phyloP scores from a whole-genome alignment of 2,888 invertebrate species.

The Amiota minor region DNA sequence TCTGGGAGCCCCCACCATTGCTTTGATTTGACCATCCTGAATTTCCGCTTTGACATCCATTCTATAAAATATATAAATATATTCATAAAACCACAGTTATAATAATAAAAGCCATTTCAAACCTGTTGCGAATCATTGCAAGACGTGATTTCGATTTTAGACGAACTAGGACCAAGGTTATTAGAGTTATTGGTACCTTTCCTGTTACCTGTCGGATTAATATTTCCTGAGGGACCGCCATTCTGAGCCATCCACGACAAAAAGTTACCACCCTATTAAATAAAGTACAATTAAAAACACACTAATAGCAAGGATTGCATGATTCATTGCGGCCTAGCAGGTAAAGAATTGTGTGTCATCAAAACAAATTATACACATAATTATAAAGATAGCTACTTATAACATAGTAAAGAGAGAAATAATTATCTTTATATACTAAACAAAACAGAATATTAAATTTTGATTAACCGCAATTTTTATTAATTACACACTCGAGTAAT shows the following conservation, averaged over 20 bases:
- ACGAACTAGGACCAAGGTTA: slow-evolving; percentile 52
- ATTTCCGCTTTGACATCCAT: slow-evolving; percentile 52
- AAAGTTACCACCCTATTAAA: slow-evolving; percentile 75
- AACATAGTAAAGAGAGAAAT: neutral
- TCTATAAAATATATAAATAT: slow-evolving; percentile 43
- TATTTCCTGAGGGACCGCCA: slow-evolving; percentile 63
- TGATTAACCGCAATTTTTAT: no score
- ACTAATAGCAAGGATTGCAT: neutral
- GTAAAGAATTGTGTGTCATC: neutral
- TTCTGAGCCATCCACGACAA: slow-evolving; percentile 85
- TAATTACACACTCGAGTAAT: no score
- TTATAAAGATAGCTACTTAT: neutral
- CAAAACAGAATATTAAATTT: no score
- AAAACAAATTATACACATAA: neutral
- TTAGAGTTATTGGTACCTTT: slow-evolving; percentile 62
- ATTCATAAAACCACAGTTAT: neutral
- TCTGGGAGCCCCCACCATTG: slow-evolving; percentile 57
- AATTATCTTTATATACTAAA: no score
- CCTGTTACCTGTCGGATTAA: slow-evolving; percentile 54
- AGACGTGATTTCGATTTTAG: slow-evolving; percentile 55
- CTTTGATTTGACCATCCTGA: slow-evolving; percentile 63
- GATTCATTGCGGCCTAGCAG: neutral
- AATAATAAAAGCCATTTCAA: neutral
- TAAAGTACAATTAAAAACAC: slow-evolving; percentile 35
- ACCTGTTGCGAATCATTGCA: slow-evolving; percentile 62